Percentiles rank a stretch among this genome's conserved stretches.
Conservation (phyloP, 1,140 invertebrate species). For the Asbolus verrucosus region DNA sequence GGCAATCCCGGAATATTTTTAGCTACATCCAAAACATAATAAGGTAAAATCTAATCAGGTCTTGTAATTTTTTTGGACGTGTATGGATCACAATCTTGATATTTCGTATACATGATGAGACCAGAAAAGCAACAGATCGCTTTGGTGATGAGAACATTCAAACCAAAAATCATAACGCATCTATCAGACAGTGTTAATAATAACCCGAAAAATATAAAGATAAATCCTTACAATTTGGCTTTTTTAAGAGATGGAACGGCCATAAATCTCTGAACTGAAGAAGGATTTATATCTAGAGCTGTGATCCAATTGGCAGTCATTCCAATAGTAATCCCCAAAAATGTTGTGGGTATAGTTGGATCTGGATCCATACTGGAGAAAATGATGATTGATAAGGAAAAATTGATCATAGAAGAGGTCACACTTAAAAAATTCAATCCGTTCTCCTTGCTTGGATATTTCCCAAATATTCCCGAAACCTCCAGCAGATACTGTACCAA, state of each 20-base stretch:
- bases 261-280: conserved; percentile 72
- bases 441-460: conserved; percentile 66
- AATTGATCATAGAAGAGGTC: conserved; percentile 23
- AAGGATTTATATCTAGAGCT: conserved; percentile 71
- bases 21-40: conserved; percentile 70
- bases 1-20: conserved; percentile 68
- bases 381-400: no score
- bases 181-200: conserved; percentile 52
- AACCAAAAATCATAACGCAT: conserved; percentile 64
- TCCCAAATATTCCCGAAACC: conserved; percentile 69
- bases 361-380: conserved; percentile 70
- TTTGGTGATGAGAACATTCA: conserved; percentile 67
- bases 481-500: conserved; percentile 74
- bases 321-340: conserved; percentile 73
- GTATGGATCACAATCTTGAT: conserved; percentile 79
- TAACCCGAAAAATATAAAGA: conserved; percentile 59
- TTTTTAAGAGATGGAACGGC: conserved; percentile 67
- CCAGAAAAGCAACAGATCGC: conserved; percentile 70
- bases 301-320: conserved; percentile 70
- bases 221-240: conserved; percentile 66
- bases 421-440: conserved; percentile 64
- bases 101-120: conserved; percentile 79
- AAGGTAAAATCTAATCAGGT: conserved; percentile 67
- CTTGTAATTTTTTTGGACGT: conserved; percentile 67
- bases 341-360: conserved; percentile 69